Percentiles rank a stretch among this genome's conserved stretches.
Evolutionary conservation across 2,113 vertebrate species (phyloP).

Genomic region (Phoxinus phoxinus): DNA sequence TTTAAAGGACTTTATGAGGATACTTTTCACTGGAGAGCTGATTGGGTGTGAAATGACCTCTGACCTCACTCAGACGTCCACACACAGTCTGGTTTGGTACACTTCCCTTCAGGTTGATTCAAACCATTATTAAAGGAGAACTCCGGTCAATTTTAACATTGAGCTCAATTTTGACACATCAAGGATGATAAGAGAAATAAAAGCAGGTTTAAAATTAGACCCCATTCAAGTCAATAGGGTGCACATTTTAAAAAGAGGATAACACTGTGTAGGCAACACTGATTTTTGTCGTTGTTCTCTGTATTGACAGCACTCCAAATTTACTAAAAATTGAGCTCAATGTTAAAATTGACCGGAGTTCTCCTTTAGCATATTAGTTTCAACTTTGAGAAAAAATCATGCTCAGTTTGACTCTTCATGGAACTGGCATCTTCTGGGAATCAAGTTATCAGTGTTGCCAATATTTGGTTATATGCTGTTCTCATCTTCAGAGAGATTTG

Average conservation of each 20-base stretch:
- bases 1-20: background rate
- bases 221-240: too few species aligned
- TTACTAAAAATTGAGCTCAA: too few species aligned
- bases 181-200: too few species aligned
- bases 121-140: too few species aligned
- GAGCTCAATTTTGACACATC: too few species aligned
- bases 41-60: background rate
- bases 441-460: background rate
- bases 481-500: slow-evolving; percentile 61
- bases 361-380: background rate
- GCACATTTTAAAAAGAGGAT: too few species aligned
- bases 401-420: background rate
- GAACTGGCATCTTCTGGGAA: background rate
- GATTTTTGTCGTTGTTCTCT: too few species aligned
- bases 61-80: background rate
- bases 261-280: too few species aligned
- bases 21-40: background rate
- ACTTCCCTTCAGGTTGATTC: background rate
- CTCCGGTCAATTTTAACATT: too few species aligned
- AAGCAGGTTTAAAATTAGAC: too few species aligned
- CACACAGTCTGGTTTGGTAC: background rate
- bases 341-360: too few species aligned
- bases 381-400: background rate
- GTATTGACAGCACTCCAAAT: too few species aligned
- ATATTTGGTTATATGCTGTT: slow-evolving; percentile 62